phyloP scores from a whole-genome alignment of 1,140 invertebrate species.

The Drosophila pruinosa region DNA sequence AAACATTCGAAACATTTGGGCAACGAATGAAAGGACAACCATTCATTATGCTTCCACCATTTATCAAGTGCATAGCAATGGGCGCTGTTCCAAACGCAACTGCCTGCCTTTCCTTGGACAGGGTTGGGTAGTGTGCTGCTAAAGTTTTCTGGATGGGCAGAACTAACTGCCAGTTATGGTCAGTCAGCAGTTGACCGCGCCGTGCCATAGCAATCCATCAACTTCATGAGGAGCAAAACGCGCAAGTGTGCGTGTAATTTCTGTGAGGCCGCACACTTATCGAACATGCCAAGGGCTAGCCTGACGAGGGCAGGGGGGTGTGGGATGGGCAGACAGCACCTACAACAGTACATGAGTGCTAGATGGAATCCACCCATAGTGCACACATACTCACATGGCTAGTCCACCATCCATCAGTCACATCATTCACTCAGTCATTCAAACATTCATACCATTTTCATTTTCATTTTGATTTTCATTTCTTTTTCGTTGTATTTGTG shows the following conservation, averaged over 20 bases:
- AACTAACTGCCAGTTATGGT: conserved; percentile 33
- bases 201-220: conserved; percentile 44
- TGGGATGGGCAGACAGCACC: neutral
- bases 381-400: neutral
- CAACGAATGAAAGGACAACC: conserved; percentile 16
- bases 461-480: neutral
- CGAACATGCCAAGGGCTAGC: conserved; percentile 20
- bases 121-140: neutral
- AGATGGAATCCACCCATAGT: neutral
- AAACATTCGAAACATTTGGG: conserved; percentile 1
- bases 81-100: conserved; percentile 16
- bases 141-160: neutral
- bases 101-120: neutral
- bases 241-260: conserved; percentile 55
- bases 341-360: neutral
- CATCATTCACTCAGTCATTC: conserved; percentile 48
- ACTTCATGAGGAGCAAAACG: conserved; percentile 43
- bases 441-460: conserved; percentile 15
- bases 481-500: neutral
- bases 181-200: conserved; percentile 35
- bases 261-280: conserved; percentile 51
- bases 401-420: conserved; percentile 43
- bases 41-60: conserved; percentile 41
- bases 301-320: neutral
- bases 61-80: conserved; percentile 41